These are phyloP conservation scores for Oedothorax gibbosus DNA, from an alignment of 1,140 invertebrate species.

Conservation along the genomic window DNA sequence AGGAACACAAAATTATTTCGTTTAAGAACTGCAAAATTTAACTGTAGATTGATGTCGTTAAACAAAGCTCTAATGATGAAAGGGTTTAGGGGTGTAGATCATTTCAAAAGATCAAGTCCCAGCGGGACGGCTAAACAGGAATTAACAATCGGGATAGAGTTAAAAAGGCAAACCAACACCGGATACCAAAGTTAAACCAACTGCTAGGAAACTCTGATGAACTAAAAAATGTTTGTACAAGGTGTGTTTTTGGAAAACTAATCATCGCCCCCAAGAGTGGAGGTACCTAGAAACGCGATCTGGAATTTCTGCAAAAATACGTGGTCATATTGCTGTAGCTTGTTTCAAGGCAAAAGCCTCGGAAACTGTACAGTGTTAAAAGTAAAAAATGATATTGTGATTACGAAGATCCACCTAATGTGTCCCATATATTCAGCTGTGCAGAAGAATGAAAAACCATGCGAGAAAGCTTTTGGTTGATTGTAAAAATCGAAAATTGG, in stretches of 20 bases:
- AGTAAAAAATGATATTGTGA: background rate
- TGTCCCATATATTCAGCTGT: background rate
- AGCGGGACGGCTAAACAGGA: background rate
- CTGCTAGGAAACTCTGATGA: background rate
- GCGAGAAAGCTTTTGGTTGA: background rate
- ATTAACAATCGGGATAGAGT: background rate
- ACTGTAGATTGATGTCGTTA: background rate
- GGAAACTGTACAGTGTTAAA: background rate
- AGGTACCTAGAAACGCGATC: background rate
- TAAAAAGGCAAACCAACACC: background rate
- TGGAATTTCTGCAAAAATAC: conserved; percentile 3
- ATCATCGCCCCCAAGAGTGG: background rate
- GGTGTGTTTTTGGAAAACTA: conserved; percentile 2
- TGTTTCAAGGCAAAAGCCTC: background rate
- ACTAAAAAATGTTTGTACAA: conserved; percentile 6
- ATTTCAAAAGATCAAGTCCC: background rate
- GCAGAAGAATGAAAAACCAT: background rate
- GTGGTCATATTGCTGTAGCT: conserved; percentile 2
- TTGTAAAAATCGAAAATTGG: conserved; percentile 1
- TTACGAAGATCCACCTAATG: background rate
- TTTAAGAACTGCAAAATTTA: too few relatives aligned
- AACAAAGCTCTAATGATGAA: background rate
- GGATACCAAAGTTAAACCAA: background rate
- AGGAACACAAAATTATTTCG: background rate
- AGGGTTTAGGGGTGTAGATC: background rate